Evolutionary conservation across 1,140 invertebrate species (phyloP), one percentile per base, ranked within the genome.

Genomic region (Microplitis mediator): DNA sequence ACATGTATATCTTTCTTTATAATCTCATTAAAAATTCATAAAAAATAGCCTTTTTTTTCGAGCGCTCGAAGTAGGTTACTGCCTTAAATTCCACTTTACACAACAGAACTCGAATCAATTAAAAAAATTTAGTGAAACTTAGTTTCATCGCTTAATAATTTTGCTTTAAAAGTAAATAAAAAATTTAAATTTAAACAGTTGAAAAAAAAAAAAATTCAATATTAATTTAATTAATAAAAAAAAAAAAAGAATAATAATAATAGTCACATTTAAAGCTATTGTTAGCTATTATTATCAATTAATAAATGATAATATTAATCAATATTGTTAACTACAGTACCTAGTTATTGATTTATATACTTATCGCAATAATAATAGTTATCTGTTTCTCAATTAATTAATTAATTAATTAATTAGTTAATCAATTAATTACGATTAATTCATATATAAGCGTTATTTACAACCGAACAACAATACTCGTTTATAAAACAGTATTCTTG

Each of bases 401-500:
- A 61, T 52, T 45, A 63, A 65, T 69, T 54, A 45, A 45, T 45
- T 45, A 45, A 45, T 45, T 11, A 45, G 11, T 45, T 45, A 45
- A 45, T 45, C 23, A 23, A 23, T 23, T 23, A 23, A 23, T 54
- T 63, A 64, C 50, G 39, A 8, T 71, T 71, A 69, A 52, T 72
- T 74, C 71, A 78, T 80, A 72, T 79, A 77, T 77, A 75, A 82
- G 83, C 76, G 74, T 80, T 84, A 86, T 85, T 82, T 85, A 86
- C 85, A 85, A 82, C 79, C 80, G 78, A 82, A 80, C 73, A 83
- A 84, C 80, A 83, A 84, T 76, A 72, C 74, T 80, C 72, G 74
- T 75, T 71, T 69, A 9, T 71, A 52, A 67, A 77, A 77, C 74
- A 67, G 75, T 75, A 68, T 69, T 74, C 31, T 69, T 52, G 6